These are phyloP conservation scores for Thalassoma bifasciatum DNA, from an alignment of 2,113 vertebrate species.

Conservation along the genomic window DNA sequence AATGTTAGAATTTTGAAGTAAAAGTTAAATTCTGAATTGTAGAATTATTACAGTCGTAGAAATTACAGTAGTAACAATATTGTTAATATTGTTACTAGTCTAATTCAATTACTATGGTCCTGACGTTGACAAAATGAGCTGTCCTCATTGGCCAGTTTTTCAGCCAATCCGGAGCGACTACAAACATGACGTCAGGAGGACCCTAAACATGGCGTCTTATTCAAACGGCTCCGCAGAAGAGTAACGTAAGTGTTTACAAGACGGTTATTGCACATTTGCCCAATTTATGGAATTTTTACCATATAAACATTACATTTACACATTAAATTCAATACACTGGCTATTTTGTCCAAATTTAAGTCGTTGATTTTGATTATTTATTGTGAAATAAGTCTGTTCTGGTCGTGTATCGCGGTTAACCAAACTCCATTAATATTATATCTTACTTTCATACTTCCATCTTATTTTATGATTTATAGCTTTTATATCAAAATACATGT, in stretches of 20 bases:
- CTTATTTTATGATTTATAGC: too few relatives aligned
- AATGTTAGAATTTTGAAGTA: too few relatives aligned
- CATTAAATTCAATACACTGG: too few relatives aligned
- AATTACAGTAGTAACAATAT: too few relatives aligned
- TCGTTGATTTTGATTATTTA: neutral
- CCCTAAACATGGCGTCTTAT: constrained; percentile 80
- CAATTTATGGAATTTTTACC: too few relatives aligned
- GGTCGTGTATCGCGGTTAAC: neutral
- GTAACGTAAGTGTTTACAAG: constrained; percentile 24
- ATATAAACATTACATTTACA: too few relatives aligned
- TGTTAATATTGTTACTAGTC: too few relatives aligned
- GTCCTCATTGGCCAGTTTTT: neutral
- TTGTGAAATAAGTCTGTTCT: neutral
- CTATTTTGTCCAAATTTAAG: too few relatives aligned
- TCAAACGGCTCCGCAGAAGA: constrained; percentile 57
- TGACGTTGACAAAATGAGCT: neutral
- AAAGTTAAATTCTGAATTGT: too few relatives aligned
- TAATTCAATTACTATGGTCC: too few relatives aligned
- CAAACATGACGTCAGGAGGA: constrained; percentile 43
- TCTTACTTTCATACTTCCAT: neutral
- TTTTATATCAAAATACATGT: too few relatives aligned
- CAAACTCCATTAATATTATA: neutral
- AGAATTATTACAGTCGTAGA: too few relatives aligned
- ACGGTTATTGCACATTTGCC: neutral
- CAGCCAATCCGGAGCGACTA: neutral